Evolutionary conservation across 2,113 vertebrate genomes (phyloP).

Genomic region (Entomyzon cyanotis): DNA sequence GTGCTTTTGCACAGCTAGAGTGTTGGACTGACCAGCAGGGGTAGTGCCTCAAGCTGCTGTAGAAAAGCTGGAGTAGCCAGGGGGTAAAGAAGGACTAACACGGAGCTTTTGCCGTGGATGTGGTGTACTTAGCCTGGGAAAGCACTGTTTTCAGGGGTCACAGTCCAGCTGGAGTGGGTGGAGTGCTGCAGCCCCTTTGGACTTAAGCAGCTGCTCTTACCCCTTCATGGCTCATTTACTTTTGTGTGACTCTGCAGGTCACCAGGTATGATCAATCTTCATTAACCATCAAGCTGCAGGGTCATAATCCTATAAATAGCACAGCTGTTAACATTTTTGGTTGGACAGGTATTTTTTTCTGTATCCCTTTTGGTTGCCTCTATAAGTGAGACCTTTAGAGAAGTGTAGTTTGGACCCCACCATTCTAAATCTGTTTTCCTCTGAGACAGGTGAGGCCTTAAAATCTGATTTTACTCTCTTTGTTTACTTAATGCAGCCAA

Average conservation of each 20-base stretch:
- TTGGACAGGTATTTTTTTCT: background rate
- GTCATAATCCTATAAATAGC: background rate
- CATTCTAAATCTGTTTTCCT: background rate
- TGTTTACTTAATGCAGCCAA: background rate
- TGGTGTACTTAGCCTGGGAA: fast-evolving
- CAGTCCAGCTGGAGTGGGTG: background rate
- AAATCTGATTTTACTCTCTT: background rate
- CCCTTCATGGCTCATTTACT: conserved; percentile 2
- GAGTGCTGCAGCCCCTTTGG: background rate
- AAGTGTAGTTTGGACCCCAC: background rate
- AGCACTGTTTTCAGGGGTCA: background rate
- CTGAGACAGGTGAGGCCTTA: background rate
- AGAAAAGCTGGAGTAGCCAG: background rate
- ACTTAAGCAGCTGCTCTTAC: fast-evolving
- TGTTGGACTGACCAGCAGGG: background rate
- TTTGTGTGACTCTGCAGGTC: background rate
- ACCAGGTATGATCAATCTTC: background rate
- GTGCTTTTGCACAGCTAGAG: background rate
- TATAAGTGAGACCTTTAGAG: background rate
- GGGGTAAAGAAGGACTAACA: background rate
- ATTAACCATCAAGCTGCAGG: conserved; percentile 3
- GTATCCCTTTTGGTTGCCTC: background rate
- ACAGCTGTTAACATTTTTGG: background rate
- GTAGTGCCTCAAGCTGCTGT: background rate
- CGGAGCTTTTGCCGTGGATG: fast-evolving